Evolutionary conservation across 64 coral and sea anemone species (phyloP).

Genomic region (Pachyseris speciosa): DNA sequence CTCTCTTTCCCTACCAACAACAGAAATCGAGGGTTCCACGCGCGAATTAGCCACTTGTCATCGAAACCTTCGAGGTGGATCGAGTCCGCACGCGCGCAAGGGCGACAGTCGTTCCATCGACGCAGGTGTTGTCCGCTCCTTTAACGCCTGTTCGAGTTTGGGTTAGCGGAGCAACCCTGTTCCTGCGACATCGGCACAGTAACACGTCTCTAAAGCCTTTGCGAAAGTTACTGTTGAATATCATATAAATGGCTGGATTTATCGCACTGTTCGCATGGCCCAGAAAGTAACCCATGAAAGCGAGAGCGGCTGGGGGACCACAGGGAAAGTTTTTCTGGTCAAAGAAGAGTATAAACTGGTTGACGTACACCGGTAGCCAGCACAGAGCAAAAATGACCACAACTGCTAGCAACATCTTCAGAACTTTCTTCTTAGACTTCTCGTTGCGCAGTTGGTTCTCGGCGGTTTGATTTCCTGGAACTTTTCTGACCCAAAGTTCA

Average conservation of each 20-base stretch:
- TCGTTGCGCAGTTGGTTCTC: slow-evolving; percentile 77
- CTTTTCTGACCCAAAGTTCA: slow-evolving; percentile 91
- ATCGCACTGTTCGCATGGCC: slow-evolving; percentile 83
- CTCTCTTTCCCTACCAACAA: too few species aligned
- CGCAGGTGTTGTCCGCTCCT: slow-evolving; percentile 31
- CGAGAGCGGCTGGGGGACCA: not conserved
- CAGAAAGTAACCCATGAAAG: slow-evolving; percentile 63
- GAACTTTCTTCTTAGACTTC: slow-evolving; percentile 84
- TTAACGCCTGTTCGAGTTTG: not conserved
- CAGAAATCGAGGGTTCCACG: too few species aligned
- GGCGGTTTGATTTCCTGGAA: slow-evolving; percentile 73
- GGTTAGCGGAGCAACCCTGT: slow-evolving; percentile 46
- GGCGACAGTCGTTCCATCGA: not conserved
- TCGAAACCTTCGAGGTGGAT: not conserved
- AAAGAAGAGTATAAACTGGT: slow-evolving; percentile 68
- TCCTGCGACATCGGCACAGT: slow-evolving; percentile 48
- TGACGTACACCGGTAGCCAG: slow-evolving; percentile 80
- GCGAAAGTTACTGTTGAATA: slow-evolving; percentile 89
- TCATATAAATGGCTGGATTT: slow-evolving; percentile 80
- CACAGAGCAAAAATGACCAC: slow-evolving; percentile 81
- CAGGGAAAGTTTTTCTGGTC: slow-evolving; percentile 25
- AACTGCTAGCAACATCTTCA: slow-evolving; percentile 79
- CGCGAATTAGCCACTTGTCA: not conserved
- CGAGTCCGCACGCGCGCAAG: not conserved
- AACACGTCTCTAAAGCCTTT: slow-evolving; percentile 73